Conservation (phyloP, 2,797 vertebrate genomes). For the Delichon dasypus region DNA sequence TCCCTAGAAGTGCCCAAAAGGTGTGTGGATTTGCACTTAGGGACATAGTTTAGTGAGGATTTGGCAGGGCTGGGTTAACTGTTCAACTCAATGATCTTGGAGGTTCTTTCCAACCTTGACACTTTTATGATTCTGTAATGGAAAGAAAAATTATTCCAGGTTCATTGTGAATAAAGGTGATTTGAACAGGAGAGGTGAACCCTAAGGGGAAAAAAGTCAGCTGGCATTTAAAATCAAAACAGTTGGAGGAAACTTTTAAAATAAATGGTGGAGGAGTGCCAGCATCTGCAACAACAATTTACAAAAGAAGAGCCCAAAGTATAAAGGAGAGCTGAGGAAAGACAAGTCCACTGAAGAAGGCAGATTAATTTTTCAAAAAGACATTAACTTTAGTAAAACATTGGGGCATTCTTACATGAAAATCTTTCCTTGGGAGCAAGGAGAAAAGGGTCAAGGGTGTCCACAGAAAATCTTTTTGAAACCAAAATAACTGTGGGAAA, state of each 20-base stretch:
- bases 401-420: neutral
- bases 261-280: neutral
- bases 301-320: neutral
- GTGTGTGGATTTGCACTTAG: neutral
- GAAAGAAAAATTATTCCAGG: neutral
- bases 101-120: neutral
- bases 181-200: neutral
- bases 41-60: too few species aligned
- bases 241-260: neutral
- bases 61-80: neutral
- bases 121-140: neutral
- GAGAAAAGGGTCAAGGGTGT: neutral
- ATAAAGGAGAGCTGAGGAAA: neutral
- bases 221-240: neutral
- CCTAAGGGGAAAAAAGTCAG: neutral
- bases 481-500: neutral
- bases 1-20: neutral
- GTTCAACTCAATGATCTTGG: neutral
- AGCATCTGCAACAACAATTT: neutral
- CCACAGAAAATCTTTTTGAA: neutral
- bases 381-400: neutral
- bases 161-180: neutral
- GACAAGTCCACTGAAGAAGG: neutral
- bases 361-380: neutral
- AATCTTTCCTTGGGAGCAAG: neutral